These are phyloP conservation scores for Cheilosia grossa DNA, from an alignment of 2,888 invertebrate genomes.

Conservation along the genomic window DNA sequence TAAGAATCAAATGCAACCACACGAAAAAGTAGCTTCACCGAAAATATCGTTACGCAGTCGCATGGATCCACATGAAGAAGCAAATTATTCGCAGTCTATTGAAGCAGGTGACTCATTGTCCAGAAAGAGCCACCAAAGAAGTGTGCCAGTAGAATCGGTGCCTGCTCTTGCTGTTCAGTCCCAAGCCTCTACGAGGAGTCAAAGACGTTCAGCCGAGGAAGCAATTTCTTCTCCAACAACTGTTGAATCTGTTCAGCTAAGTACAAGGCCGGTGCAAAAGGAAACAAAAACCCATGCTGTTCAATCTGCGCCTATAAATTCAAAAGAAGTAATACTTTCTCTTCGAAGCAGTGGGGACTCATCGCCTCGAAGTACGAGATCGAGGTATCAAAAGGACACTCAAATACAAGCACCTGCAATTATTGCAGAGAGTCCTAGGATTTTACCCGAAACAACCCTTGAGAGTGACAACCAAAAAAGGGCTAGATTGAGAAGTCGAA, in stretches of 20 bases:
- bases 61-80: not conserved
- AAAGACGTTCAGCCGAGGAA: not conserved
- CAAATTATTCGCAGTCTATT: not conserved
- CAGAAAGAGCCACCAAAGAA: not conserved
- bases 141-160: not conserved
- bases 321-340: not conserved
- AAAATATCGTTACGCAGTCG: not conserved
- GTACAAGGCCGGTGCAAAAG: too few relatives aligned
- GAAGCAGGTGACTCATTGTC: not conserved
- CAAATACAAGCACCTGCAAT: not conserved
- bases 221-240: not conserved
- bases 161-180: not conserved
- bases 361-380: not conserved
- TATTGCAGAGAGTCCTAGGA: not conserved
- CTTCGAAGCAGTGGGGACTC: not conserved
- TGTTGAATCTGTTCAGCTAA: not conserved
- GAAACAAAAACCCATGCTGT: not conserved
- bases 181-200: not conserved
- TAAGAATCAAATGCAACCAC: not conserved
- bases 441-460: not conserved
- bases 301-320: too few relatives aligned
- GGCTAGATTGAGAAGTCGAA: not conserved
- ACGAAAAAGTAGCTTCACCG: not conserved
- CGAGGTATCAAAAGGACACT: not conserved
- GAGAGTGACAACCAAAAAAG: not conserved